Conservation (phyloP, 1,140 invertebrate species). For the Liolophura sinensis region DNA sequence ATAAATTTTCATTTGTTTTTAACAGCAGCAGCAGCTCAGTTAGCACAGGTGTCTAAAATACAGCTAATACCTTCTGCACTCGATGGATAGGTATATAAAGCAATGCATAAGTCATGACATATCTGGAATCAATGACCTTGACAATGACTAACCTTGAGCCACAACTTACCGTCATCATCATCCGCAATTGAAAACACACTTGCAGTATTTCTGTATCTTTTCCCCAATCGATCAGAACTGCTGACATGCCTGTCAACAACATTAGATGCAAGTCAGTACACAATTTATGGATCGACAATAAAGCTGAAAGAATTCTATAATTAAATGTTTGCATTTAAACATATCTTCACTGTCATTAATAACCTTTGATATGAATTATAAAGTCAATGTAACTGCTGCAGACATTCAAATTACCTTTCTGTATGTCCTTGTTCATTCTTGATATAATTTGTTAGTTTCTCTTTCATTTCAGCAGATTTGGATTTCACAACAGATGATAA, state of each 20-base stretch:
- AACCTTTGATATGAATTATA: not conserved
- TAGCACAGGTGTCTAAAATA: not conserved
- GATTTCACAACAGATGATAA: slow-evolving; percentile 73
- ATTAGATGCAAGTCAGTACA: slow-evolving; percentile 3
- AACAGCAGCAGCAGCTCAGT: too few relatives aligned
- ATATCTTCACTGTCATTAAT: not conserved
- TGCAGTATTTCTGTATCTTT: slow-evolving; percentile 82
- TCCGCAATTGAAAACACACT: slow-evolving; percentile 96
- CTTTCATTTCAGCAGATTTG: slow-evolving; percentile 91
- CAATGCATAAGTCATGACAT: not conserved
- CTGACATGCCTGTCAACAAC: slow-evolving; percentile 72
- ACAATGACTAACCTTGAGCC: not conserved
- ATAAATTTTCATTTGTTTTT: not conserved
- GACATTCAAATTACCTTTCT: slow-evolving; percentile 26
- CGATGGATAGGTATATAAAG: too few relatives aligned
- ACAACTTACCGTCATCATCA: slow-evolving; percentile 68
- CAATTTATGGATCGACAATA: too few relatives aligned
- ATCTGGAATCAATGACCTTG: slow-evolving; percentile 4
- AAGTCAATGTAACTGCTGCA: too few relatives aligned
- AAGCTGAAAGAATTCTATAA: too few relatives aligned
- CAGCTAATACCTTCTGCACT: too few relatives aligned
- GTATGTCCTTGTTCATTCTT: slow-evolving; percentile 49
- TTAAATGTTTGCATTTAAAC: slow-evolving; percentile 4
- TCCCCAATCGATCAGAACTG: slow-evolving; percentile 78
- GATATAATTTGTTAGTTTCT: slow-evolving; percentile 92